Evolutionary conservation across 2,888 invertebrate species (phyloP), one percentile per base, ranked within the genome.

Genomic region (Ptilodon capucinus): DNA sequence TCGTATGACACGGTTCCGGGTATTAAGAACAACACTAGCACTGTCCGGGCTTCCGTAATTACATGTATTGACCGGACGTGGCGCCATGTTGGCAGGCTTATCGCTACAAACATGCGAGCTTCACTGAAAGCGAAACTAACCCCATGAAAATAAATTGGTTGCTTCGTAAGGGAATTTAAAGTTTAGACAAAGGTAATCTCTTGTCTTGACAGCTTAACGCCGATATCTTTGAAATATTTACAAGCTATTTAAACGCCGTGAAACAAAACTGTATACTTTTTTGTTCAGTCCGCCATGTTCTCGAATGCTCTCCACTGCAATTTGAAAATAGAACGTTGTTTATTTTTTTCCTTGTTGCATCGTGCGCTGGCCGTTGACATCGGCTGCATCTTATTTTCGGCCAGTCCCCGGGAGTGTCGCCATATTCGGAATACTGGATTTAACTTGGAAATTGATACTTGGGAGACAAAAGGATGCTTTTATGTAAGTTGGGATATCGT

Each of bases 291-390:
- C 70, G 74, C 71, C 76, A 68, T 70, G 70, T 73, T 69, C 59
- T 54, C 60, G 64, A 13, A 63, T 59, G 73, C 73, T 75, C 79
- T 75, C 75, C 77, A 74, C 74, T 81, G 83, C 83, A 83, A 82
- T 82, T 86, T 86, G 79, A 82, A 86, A 87, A 87, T 87, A 89
- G 88, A 88, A 81, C 64, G 57, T 45, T 46, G 64, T 55, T 69
- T 78, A n/a, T n/a, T 74, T 76, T 84, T 83, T 82, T 81, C 79
- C 74, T 78, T 80, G 68, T 84, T 88, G 89, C 89, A 88, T 86
- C 77, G 79, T 74, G 63, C 58, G 65, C 61, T 81, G 89, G 84
- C 73, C 87, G 84, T 81, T 84, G 85, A 83, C 88, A 84, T 83
- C 76, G 58, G 70, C 74, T 81, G 85, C 84, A 84, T 79, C 68